Percentiles rank a stretch among this genome's conserved stretches.
phyloP scores from a whole-genome alignment of 2,113 vertebrate genomes.

The Vimba vimba region DNA sequence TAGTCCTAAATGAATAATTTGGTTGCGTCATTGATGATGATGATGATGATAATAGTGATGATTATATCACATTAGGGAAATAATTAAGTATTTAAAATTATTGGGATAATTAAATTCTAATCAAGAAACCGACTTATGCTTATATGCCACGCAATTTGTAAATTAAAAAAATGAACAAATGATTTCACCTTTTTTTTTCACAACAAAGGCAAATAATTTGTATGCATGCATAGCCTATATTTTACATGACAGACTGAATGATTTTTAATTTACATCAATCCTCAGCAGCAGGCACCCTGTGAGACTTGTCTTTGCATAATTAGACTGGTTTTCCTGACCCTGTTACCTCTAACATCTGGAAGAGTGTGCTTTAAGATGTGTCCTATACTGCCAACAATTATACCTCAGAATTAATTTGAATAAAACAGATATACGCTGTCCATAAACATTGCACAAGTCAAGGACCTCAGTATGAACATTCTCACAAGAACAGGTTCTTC shows the following conservation, averaged over 20 bases:
- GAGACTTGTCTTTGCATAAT: constrained; percentile 5
- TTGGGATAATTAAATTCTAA: constrained; percentile 16
- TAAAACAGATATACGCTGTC: neutral
- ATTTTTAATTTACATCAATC: neutral
- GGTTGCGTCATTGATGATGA: neutral
- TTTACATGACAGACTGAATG: constrained; percentile 9
- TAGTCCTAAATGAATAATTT: constrained; percentile 21
- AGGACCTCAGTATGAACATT: neutral
- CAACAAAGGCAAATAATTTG: neutral
- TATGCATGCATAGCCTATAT: neutral
- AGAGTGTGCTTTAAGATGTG: neutral
- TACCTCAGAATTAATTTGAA: neutral
- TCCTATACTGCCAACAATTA: neutral
- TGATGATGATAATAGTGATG: neutral
- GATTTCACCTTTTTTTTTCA: neutral
- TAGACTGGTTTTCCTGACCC: neutral
- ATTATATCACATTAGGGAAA: constrained; percentile 1
- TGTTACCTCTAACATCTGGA: constrained; percentile 15
- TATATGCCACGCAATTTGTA: neutral
- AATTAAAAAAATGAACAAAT: neutral
- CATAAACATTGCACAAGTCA: neutral
- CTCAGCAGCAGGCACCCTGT: neutral
- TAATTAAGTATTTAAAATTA: neutral
- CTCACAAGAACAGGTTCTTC: neutral
- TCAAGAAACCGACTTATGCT: constrained; percentile 2